Conservation (phyloP, 2,888 invertebrate species). For the Coleophora deauratella region DNA sequence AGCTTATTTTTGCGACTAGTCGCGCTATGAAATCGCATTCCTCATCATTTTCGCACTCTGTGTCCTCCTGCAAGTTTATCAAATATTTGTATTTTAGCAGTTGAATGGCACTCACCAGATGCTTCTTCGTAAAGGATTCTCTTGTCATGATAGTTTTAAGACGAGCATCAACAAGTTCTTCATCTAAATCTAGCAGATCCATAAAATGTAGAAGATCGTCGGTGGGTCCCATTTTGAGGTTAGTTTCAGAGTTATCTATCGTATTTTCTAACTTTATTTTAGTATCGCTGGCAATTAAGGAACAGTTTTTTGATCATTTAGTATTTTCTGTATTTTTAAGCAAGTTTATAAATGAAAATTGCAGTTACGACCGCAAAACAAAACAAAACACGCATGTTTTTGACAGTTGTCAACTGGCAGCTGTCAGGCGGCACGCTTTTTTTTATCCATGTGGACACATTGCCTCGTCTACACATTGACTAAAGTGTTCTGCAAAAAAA, state of each 20-base stretch:
- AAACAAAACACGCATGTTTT: no score
- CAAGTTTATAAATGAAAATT: no score
- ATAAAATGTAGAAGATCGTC: constrained; percentile 42
- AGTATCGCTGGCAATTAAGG: no score
- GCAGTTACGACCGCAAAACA: no score
- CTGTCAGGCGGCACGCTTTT: no score
- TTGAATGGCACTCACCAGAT: constrained; percentile 39
- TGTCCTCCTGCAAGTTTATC: constrained; percentile 47
- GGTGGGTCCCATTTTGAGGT: constrained; percentile 23
- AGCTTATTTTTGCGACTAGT: constrained; percentile 30
- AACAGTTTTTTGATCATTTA: no score
- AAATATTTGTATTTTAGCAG: constrained; percentile 57
- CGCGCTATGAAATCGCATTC: constrained; percentile 47
- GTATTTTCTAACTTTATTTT: no score
- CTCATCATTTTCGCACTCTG: constrained; percentile 49
- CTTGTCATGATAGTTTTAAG: constrained; percentile 44
- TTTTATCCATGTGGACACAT: no score
- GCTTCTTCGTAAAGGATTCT: constrained; percentile 31
- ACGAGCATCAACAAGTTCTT: constrained; percentile 48
- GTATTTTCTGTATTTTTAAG: no score
- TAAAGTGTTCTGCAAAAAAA: no score
- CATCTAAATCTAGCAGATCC: constrained; percentile 58
- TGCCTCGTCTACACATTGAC: no score
- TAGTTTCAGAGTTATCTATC: not conserved
- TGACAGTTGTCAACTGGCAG: no score